phyloP scores from a whole-genome alignment of 2,797 vertebrate genomes.

The Paedocypris micromegethes region DNA sequence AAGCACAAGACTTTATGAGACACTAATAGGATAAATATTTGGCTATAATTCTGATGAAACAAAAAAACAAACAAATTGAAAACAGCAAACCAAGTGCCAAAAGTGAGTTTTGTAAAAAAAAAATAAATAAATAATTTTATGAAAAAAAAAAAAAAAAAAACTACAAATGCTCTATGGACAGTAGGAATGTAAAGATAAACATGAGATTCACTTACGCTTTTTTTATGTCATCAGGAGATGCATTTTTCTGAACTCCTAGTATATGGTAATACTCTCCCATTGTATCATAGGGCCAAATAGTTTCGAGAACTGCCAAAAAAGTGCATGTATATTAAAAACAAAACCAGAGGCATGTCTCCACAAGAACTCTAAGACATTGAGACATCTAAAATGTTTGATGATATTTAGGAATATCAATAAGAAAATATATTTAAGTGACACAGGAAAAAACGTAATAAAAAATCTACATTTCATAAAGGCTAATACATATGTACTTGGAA shows the following conservation, averaged over 20 bases:
- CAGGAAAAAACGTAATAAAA: no score
- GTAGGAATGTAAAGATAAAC: neutral
- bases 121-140: neutral
- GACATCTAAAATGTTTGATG: neutral
- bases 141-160: neutral
- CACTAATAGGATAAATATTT: no score
- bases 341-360: neutral
- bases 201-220: slow-evolving; percentile 81
- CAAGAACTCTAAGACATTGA: neutral
- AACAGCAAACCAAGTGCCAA: no score
- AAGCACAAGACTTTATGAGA: neutral
- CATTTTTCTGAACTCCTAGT: slow-evolving; percentile 79
- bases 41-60: no score
- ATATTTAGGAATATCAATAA: no score
- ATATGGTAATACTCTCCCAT: slow-evolving; percentile 95
- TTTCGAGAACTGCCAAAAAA: no score
- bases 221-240: slow-evolving; percentile 89
- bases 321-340: neutral
- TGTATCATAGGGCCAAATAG: slow-evolving; percentile 32
- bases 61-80: no score
- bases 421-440: no score
- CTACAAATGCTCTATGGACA: neutral
- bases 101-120: neutral
- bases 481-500: no score
- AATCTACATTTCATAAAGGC: no score